Conservation (phyloP, 2,797 vertebrate species). For the Enoplosus armatus region DNA sequence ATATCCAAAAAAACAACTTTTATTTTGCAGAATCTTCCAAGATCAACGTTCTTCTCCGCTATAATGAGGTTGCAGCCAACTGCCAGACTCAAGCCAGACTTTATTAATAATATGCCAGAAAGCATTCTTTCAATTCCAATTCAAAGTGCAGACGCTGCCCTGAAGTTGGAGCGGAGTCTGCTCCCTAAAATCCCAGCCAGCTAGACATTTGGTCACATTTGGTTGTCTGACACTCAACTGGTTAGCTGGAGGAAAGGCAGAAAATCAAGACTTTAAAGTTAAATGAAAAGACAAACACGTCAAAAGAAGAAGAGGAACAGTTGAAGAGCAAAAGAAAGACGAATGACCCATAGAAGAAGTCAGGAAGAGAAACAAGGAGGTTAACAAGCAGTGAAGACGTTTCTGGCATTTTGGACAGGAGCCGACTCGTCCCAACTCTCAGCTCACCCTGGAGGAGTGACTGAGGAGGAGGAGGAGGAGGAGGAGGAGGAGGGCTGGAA, state of each 20-base stretch:
- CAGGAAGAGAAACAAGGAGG: neutral
- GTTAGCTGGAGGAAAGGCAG: neutral
- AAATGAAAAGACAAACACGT: neutral
- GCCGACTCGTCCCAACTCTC: slow-evolving; percentile 51
- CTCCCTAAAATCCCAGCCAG: neutral
- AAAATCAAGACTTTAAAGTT: neutral
- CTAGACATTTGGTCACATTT: no score
- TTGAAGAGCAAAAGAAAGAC: neutral
- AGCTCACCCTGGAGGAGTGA: slow-evolving; percentile 32
- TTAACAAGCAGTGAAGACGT: neutral
- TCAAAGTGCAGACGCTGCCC: neutral
- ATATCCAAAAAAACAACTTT: neutral
- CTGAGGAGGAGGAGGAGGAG: slow-evolving; percentile 18
- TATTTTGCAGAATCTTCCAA: neutral
- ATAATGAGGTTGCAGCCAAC: no score
- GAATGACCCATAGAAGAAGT: neutral
- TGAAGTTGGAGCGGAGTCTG: neutral
- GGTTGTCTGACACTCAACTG: neutral
- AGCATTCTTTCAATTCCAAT: neutral
- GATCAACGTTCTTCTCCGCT: neutral
- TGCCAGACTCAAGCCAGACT: neutral
- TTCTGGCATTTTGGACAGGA: slow-evolving; percentile 65
- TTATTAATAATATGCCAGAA: neutral
- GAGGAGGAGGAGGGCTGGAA: slow-evolving; percentile 20
- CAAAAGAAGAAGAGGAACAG: neutral